These are phyloP conservation scores for Apis mellifera DNA, from an alignment of 1,140 invertebrate species.

Conservation along the genomic window DNA sequence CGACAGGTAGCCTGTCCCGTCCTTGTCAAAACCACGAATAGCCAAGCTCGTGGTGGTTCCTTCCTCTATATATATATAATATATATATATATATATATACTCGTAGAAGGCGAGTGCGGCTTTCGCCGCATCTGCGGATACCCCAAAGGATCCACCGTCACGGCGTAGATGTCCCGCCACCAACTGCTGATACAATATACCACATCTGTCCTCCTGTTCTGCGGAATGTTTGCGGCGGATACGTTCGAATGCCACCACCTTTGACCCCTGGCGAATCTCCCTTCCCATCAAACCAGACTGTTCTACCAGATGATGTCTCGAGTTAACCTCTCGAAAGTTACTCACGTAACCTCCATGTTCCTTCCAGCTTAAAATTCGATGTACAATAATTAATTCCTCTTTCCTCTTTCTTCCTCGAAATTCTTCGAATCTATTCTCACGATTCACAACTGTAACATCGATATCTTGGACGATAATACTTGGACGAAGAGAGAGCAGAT, in stretches of 20 bases:
- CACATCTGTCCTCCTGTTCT: constrained; percentile 63
- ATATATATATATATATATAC: constrained; percentile 32
- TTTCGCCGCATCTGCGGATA: constrained; percentile 68
- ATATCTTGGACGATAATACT: too few relatives aligned
- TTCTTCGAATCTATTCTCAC: too few relatives aligned
- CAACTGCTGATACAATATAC: constrained; percentile 56
- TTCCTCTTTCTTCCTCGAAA: too few relatives aligned
- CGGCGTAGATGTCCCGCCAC: constrained; percentile 55
- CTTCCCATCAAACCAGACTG: constrained; percentile 14
- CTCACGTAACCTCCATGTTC: too few relatives aligned
- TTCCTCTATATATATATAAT: constrained; percentile 46
- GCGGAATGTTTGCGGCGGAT: constrained; percentile 68
- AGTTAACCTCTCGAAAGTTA: not conserved
- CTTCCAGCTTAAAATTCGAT: too few relatives aligned
- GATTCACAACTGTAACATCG: too few relatives aligned
- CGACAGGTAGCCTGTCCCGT: constrained; percentile 48
- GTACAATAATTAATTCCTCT: too few relatives aligned
- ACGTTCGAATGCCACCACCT: constrained; percentile 49
- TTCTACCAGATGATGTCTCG: too few relatives aligned
- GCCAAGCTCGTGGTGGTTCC: constrained; percentile 64
- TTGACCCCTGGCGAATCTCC: constrained; percentile 37
- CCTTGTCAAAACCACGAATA: constrained; percentile 76
- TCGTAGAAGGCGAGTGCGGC: constrained; percentile 65
- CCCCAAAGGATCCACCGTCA: constrained; percentile 60
- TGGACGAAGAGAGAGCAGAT: constrained; percentile 29